Conservation (phyloP, 2,113 vertebrate genomes). For the Lamprotornis superbus region DNA sequence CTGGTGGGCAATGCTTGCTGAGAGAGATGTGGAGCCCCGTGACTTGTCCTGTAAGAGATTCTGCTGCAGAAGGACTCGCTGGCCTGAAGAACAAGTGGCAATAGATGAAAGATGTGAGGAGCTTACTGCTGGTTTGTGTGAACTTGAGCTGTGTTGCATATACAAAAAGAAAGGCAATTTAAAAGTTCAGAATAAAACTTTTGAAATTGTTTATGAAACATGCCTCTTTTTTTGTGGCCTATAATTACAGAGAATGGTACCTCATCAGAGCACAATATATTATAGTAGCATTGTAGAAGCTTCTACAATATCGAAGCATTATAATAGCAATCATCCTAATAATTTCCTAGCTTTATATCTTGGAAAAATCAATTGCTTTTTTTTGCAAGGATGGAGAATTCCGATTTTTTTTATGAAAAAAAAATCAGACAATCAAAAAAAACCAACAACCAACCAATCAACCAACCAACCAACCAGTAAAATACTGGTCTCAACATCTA, state of each 20-base stretch:
- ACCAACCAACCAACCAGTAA: not conserved
- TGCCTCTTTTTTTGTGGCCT: not conserved
- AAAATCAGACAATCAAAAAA: not conserved
- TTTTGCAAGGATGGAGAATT: not conserved
- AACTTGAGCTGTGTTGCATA: not conserved
- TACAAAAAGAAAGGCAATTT: not conserved
- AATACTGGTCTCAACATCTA: not conserved
- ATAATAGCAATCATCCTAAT: not conserved
- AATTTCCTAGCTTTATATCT: not conserved
- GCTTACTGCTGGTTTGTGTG: not conserved
- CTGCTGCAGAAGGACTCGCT: not conserved
- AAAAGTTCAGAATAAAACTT: not conserved
- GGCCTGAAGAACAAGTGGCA: not conserved
- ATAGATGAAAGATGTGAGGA: not conserved
- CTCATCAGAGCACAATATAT: not conserved
- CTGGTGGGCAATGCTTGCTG: not conserved
- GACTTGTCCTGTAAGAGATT: not conserved
- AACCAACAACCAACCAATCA: not conserved
- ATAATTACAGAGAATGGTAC: not conserved
- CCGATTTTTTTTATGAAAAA: not conserved
- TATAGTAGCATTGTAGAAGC: not conserved
- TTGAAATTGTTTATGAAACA: not conserved
- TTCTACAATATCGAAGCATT: not conserved
- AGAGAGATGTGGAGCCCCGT: not conserved
- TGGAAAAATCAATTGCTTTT: not conserved